Evolutionary conservation across 2,888 invertebrate species (phyloP).

Genomic region (Trichopoda pennipes): DNA sequence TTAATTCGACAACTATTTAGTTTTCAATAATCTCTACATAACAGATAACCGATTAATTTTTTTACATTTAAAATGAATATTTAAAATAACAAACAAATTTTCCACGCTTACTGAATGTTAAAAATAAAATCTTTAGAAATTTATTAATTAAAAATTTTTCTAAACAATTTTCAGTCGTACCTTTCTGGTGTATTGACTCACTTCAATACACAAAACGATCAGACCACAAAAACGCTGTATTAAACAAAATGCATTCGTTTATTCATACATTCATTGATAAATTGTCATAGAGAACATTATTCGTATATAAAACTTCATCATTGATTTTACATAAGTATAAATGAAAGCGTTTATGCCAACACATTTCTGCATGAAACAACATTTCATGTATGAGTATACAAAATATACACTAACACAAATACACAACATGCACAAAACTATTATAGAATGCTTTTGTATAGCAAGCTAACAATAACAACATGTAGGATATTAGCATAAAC

Average conservation of each 20-base stretch:
- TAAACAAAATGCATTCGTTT: conserved; percentile 38
- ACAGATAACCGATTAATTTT: too few species aligned
- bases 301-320: conserved; percentile 37
- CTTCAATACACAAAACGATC: neutral
- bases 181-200: neutral
- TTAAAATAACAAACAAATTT: too few species aligned
- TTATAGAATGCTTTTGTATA: neutral
- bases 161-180: neutral
- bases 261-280: conserved; percentile 28
- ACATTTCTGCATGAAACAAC: conserved; percentile 30
- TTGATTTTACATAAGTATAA: conserved; percentile 62
- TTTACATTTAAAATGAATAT: too few species aligned
- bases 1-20: too few species aligned
- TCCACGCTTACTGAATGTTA: too few species aligned
- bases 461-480: conserved; percentile 27
- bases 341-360: conserved; percentile 61
- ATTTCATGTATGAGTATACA: conserved; percentile 12
- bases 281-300: conserved; percentile 11
- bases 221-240: conserved; percentile 31
- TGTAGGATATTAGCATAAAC: conserved; percentile 44
- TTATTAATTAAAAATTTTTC: too few species aligned
- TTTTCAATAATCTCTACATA: too few species aligned
- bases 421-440: neutral
- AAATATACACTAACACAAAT: neutral
- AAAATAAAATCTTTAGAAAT: too few species aligned